Conservation (phyloP, 2,113 vertebrate species). For the Rhynchopsitta pachyrhyncha region DNA sequence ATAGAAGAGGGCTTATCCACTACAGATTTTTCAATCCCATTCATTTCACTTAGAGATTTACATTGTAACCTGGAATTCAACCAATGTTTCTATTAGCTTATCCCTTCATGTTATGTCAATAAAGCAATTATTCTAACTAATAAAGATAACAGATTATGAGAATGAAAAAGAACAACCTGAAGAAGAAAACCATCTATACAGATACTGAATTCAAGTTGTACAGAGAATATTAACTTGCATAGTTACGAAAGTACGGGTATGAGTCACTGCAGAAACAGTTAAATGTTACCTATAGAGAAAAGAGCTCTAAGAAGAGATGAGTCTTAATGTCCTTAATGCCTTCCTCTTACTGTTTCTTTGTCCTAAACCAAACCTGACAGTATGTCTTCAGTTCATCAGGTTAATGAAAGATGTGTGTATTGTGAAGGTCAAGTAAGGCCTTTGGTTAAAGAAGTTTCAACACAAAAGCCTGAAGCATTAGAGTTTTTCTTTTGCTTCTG, state of each 20-base stretch:
- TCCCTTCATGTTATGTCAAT: background rate
- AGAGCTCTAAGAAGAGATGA: background rate
- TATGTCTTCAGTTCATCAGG: background rate
- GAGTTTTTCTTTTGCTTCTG: slow-evolving; percentile 31
- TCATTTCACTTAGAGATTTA: background rate
- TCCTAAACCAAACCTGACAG: background rate
- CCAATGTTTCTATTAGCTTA: background rate
- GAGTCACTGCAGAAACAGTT: background rate
- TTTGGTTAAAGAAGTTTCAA: slow-evolving; percentile 5
- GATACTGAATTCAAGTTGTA: background rate
- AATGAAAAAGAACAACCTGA: background rate
- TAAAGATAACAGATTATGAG: background rate
- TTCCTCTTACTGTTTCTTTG: background rate
- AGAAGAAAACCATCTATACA: background rate
- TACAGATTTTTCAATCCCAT: background rate
- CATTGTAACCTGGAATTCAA: background rate
- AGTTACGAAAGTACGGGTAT: background rate
- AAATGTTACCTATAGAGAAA: background rate
- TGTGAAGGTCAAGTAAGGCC: slow-evolving; percentile 16
- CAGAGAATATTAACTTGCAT: background rate
- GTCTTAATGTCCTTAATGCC: background rate
- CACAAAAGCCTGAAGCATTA: slow-evolving; percentile 30
- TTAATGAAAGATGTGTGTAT: background rate
- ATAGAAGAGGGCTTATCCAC: background rate
- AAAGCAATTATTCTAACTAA: background rate